A percentile compares a stretch with the other conserved stretches of the same genome.
phyloP scores from a whole-genome alignment of 2,797 vertebrate genomes.

The Neosilurus hyrtlii region DNA sequence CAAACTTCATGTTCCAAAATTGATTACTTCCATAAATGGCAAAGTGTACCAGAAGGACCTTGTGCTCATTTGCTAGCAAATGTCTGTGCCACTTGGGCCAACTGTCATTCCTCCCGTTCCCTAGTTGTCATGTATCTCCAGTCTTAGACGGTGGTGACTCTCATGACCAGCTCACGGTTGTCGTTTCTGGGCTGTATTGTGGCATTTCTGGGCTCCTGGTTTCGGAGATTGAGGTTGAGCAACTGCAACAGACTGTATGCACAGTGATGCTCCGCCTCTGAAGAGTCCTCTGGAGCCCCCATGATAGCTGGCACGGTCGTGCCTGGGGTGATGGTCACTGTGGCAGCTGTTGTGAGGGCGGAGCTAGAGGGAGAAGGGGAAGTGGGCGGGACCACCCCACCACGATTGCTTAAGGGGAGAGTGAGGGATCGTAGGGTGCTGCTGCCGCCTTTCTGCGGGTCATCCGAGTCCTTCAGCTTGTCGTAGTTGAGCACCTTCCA shows the following conservation, averaged over 20 bases:
- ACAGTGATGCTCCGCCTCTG: conserved; percentile 79
- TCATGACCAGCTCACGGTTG: conserved; percentile 88
- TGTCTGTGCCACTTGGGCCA: neutral
- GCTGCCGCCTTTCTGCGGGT: conserved; percentile 76
- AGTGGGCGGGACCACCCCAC: conserved; percentile 37
- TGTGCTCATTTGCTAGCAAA: conserved; percentile 16
- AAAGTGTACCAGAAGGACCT: conserved; percentile 3
- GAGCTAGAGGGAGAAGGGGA: conserved; percentile 74
- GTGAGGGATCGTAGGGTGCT: conserved; percentile 70
- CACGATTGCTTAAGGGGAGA: conserved; percentile 48
- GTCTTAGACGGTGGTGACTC: conserved; percentile 85
- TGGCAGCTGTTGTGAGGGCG: conserved; percentile 67
- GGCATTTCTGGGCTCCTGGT: conserved; percentile 35
- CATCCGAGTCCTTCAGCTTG: conserved; percentile 84
- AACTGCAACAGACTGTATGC: conserved; percentile 87
- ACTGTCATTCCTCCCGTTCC: neutral
- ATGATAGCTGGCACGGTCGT: conserved; percentile 26
- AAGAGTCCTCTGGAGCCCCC: conserved; percentile 51
- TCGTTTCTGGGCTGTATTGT: conserved; percentile 64
- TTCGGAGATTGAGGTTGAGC: conserved; percentile 72
- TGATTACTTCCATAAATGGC: neutral
- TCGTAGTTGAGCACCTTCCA: conserved; percentile 91
- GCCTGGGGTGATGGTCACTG: conserved; percentile 51
- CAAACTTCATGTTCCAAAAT: neutral
- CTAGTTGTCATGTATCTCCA: neutral